Percentiles rank a stretch among this genome's conserved stretches.
Evolutionary conservation across 1,140 invertebrate species (phyloP).

Genomic region (Orussus abietinus): DNA sequence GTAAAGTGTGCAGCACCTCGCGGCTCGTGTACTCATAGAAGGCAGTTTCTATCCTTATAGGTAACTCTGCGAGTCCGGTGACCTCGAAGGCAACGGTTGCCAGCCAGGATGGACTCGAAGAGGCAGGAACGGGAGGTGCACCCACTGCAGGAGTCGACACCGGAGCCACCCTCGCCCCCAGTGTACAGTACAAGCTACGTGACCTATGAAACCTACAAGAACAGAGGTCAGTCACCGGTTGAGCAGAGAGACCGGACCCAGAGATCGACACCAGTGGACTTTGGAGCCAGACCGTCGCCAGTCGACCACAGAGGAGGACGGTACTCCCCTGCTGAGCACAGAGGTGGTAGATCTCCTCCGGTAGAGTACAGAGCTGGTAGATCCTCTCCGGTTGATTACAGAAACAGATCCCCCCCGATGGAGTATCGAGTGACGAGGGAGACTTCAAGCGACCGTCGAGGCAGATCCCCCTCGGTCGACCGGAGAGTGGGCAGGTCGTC

Average conservation of each 20-base stretch:
- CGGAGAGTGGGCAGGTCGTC: too few relatives aligned
- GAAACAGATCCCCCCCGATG: background rate
- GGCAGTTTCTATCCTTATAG: slow-evolving; percentile 56
- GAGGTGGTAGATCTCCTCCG: background rate
- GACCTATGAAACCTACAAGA: slow-evolving; percentile 33
- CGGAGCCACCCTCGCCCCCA: slow-evolving; percentile 42
- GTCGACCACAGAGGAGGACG: too few relatives aligned
- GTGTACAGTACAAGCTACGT: slow-evolving; percentile 35
- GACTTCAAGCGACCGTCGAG: too few relatives aligned
- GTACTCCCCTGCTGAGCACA: background rate
- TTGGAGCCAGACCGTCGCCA: too few relatives aligned
- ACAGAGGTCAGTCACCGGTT: slow-evolving; percentile 24
- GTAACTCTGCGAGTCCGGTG: slow-evolving; percentile 32
- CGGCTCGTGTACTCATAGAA: slow-evolving; percentile 52
- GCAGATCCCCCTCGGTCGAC: slow-evolving; percentile 38
- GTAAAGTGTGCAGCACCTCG: slow-evolving; percentile 23
- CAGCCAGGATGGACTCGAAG: slow-evolving; percentile 33
- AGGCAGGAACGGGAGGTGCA: slow-evolving; percentile 29
- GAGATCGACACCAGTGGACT: background rate
- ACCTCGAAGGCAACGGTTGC: slow-evolving; percentile 20
- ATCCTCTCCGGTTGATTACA: too few relatives aligned
- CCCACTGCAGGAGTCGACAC: slow-evolving; percentile 35
- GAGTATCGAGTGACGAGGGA: too few relatives aligned
- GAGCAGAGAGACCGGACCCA: background rate
- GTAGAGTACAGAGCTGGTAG: too few relatives aligned